These are phyloP conservation scores for Buceros bicornis DNA, from an alignment of 2,797 vertebrate species.

Conservation along the genomic window DNA sequence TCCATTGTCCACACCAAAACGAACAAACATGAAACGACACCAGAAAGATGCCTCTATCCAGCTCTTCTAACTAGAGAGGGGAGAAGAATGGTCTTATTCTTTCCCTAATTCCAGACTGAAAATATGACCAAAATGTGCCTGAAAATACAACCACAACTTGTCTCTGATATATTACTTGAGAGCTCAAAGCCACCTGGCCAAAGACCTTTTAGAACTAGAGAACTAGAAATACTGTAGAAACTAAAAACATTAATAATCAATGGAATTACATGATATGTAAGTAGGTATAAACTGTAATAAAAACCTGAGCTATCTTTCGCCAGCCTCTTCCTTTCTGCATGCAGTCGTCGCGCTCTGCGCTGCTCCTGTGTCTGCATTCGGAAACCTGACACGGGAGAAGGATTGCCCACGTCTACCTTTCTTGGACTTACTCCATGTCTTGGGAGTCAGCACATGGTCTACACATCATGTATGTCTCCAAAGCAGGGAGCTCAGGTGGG, in stretches of 20 bases:
- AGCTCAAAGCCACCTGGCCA: slow-evolving; percentile 8
- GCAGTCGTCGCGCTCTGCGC: background rate
- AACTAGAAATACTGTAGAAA: background rate
- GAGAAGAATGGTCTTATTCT: slow-evolving; percentile 32
- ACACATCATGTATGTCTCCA: background rate
- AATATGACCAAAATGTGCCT: background rate
- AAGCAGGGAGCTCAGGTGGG: background rate
- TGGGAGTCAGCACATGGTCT: background rate
- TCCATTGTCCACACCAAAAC: background rate
- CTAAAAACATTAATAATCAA: background rate
- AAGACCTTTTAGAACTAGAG: background rate
- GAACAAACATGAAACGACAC: background rate
- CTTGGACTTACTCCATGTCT: background rate
- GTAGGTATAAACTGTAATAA: background rate
- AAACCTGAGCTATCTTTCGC: background rate
- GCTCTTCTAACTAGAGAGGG: background rate
- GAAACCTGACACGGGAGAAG: background rate
- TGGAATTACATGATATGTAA: background rate
- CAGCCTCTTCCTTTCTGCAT: background rate
- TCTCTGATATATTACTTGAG: background rate
- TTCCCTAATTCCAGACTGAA: background rate
- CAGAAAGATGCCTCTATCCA: slow-evolving; percentile 14
- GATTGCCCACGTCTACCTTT: background rate
- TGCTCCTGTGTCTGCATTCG: background rate
- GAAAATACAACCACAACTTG: slow-evolving; percentile 3